phyloP scores from a whole-genome alignment of 2,797 vertebrate genomes.

The Sebastes variabilis region DNA sequence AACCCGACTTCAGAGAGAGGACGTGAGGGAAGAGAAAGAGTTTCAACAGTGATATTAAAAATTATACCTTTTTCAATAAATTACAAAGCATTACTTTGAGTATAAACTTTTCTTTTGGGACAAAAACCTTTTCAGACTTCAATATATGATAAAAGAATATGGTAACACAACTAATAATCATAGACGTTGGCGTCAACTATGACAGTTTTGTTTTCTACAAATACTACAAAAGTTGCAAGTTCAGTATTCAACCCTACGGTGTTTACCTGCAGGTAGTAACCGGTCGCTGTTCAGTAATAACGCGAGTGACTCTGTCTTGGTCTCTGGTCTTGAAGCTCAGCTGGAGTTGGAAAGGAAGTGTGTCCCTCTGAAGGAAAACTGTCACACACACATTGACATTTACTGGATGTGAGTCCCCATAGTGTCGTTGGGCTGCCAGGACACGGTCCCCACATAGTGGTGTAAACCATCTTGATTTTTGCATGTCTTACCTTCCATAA shows the following conservation, averaged over 20 bases:
- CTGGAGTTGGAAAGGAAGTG: conserved; percentile 81
- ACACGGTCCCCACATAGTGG: neutral
- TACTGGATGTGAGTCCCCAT: neutral
- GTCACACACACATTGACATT: neutral
- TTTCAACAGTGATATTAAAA: neutral
- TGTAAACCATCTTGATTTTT: neutral
- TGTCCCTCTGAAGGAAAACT: conserved; percentile 73
- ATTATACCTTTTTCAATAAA: neutral
- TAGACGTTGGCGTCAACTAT: neutral
- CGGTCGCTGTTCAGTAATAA: conserved; percentile 77
- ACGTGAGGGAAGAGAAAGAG: neutral
- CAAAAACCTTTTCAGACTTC: neutral
- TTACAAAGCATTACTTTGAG: neutral
- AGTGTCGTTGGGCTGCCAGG: neutral
- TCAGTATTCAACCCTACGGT: rapidly evolving
- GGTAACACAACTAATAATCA: neutral
- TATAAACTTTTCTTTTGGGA: neutral
- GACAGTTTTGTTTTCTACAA: neutral
- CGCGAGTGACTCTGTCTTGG: conserved; percentile 72
- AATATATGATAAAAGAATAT: neutral
- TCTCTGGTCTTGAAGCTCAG: conserved; percentile 81
- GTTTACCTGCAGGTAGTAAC: conserved; percentile 76
- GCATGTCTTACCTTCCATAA: conserved; percentile 60
- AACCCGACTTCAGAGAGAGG: conserved; percentile 59
- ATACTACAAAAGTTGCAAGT: too few relatives aligned